A percentile compares a stretch with the other conserved stretches of the same genome.
These are phyloP conservation scores for Torymus tubicola DNA, from an alignment of 2,888 invertebrate species.

Conservation along the genomic window DNA sequence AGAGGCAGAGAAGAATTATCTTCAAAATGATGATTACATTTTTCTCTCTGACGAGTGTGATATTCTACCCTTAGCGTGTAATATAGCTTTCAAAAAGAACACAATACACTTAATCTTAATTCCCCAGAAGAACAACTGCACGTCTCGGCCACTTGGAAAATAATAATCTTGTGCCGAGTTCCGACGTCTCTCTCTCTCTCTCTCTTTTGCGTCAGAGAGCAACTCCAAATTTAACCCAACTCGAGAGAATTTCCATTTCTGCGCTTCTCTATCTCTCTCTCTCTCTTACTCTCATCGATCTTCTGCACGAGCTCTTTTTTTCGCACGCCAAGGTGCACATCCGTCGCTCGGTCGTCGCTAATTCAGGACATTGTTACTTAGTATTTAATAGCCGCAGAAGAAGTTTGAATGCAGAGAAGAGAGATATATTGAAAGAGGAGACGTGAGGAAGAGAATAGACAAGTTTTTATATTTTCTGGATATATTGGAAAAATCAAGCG, in stretches of 20 bases:
- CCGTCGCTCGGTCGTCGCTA: not conserved
- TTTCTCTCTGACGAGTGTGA: too few relatives aligned
- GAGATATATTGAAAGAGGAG: too few relatives aligned
- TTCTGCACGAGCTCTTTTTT: not conserved
- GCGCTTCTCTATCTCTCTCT: not conserved
- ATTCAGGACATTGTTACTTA: constrained; percentile 11
- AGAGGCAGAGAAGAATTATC: too few relatives aligned
- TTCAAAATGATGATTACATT: too few relatives aligned
- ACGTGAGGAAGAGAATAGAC: too few relatives aligned
- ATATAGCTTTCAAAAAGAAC: too few relatives aligned
- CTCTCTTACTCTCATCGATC: constrained; percentile 16
- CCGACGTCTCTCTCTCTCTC: not conserved
- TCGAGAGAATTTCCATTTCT: constrained; percentile 40
- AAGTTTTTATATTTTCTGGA: too few relatives aligned
- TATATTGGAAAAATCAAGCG: too few relatives aligned
- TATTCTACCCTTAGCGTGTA: too few relatives aligned
- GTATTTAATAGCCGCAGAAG: constrained; percentile 7
- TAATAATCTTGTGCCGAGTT: not conserved
- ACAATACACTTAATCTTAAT: too few relatives aligned
- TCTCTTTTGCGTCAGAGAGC: constrained; percentile 17
- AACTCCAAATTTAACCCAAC: constrained; percentile 35
- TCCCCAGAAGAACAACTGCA: too few relatives aligned
- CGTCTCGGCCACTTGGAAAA: not conserved
- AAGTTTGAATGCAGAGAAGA: too few relatives aligned
- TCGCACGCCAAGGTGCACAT: not conserved